Base-by-base conservation (phyloP, 92 coral and sea anemone species). In the Pocillopora grandis region DNA sequence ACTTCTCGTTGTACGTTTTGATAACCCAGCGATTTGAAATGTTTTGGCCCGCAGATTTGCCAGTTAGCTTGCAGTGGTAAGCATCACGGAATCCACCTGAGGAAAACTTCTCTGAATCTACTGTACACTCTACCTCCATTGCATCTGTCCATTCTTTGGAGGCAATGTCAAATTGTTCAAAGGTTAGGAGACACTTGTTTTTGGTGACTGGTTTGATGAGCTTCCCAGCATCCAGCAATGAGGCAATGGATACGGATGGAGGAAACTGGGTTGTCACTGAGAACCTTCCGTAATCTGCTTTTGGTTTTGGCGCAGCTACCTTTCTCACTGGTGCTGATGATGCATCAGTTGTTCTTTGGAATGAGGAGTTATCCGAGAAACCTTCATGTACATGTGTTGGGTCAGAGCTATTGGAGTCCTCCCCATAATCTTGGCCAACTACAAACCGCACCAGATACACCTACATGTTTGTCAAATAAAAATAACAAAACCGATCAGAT, bases 141-240 rank as follows among this genome's bases (percentile, higher is more conserved):
- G 75, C 87, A 80, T 91, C 86, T 60, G 52, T 64, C 96, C 91
- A 92, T 83, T 88, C 66, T 72, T 72, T 75, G 72, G 90, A 62
- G 56, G 58, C 84, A 64, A 87, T 81, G 83, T 90, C 90, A 84
- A 90, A 92, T 81, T 81, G 76, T 80, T 92, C 90, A 80, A 92
- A 80, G 76, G 73, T 71, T 60, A 92, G 91, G 35, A 85, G 36
- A 31, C 20, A 75, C 75, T 76, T 90, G 49, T 57, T 83, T 76
- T 84, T 93, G 49, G 66, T 58, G 23, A 48, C 61, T 57, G 91
- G 95, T 87, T 90, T 88, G 58, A 90, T 82, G 7, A 93, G 78
- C 78, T 85, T 93, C 33, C 92, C 94, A 80, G 94, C 97, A 70
- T 86, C 87, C 56, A 90, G 64, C 49, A 92, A 76, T 48, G 84